A percentile compares a stretch with the other conserved stretches of the same genome.
These are phyloP conservation scores for Boloria selene DNA, from an alignment of 2,888 invertebrate genomes.

Conservation along the genomic window DNA sequence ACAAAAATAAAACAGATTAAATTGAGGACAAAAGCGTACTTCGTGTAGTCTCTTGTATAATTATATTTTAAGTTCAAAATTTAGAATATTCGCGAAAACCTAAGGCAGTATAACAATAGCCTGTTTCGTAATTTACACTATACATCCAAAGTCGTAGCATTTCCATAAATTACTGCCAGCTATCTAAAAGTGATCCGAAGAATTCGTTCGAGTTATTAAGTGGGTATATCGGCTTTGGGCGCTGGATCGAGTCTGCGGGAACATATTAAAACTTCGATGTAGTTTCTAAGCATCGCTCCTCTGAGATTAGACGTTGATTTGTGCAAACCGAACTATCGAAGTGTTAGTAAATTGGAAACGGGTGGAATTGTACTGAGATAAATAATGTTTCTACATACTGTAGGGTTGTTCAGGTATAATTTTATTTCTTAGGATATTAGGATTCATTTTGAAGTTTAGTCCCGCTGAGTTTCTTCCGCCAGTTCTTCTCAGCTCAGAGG, in stretches of 20 bases:
- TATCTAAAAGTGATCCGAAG: constrained; percentile 22
- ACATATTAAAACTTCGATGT: constrained; percentile 39
- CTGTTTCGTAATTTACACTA: neutral
- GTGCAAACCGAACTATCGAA: constrained; percentile 10
- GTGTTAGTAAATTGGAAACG: neutral
- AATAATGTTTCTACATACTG: neutral
- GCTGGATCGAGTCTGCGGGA: neutral
- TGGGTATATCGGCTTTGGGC: constrained; percentile 17
- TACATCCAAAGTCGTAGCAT: neutral
- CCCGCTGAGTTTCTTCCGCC: too few relatives aligned
- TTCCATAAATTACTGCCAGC: constrained; percentile 7
- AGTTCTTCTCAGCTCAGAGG: too few relatives aligned
- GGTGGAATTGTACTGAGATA: neutral
- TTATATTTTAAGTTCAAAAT: too few relatives aligned
- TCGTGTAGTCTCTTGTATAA: too few relatives aligned
- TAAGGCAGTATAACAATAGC: neutral
- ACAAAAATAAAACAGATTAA: too few relatives aligned
- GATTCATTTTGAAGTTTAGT: too few relatives aligned
- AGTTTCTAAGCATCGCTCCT: constrained; percentile 19
- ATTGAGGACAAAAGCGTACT: too few relatives aligned
- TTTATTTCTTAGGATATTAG: too few relatives aligned
- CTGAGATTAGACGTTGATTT: constrained; percentile 22
- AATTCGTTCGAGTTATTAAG: constrained; percentile 27
- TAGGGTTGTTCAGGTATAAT: too few relatives aligned
- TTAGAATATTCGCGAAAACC: too few relatives aligned